phyloP scores from a whole-genome alignment of 2,113 vertebrate species.

The Heterochromis multidens region DNA sequence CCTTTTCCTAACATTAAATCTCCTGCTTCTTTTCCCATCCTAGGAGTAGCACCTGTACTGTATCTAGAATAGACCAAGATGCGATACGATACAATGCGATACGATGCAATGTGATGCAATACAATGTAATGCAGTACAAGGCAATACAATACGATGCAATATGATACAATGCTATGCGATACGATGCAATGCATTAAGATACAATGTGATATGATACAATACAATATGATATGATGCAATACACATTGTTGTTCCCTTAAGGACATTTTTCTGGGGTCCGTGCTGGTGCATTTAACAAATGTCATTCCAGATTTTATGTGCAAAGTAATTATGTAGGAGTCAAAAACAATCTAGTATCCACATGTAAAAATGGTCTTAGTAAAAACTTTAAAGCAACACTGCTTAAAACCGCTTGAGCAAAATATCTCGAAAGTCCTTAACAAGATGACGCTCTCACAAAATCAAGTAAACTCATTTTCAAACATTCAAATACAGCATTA shows the following conservation, averaged over 20 bases:
- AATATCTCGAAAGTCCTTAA: neutral
- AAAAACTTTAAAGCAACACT: neutral
- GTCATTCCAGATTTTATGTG: neutral
- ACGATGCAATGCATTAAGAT: too few relatives aligned
- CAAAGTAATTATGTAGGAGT: neutral
- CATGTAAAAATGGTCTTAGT: neutral
- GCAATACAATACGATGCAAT: neutral
- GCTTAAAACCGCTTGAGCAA: neutral
- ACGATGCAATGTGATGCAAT: neutral
- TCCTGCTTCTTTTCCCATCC: neutral
- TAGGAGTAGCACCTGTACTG: neutral
- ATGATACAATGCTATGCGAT: neutral
- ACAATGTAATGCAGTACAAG: neutral
- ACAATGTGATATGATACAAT: too few relatives aligned
- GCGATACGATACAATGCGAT: neutral
- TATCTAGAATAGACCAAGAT: slow-evolving; percentile 19
- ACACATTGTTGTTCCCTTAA: neutral
- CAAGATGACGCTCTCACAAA: too few relatives aligned
- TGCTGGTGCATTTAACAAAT: neutral
- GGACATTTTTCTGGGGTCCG: neutral
- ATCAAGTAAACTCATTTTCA: neutral
- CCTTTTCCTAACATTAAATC: neutral
- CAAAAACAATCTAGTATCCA: neutral
- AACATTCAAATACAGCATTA: neutral
- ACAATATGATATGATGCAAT: neutral